A percentile compares a stretch with the other conserved stretches of the same genome.
Conservation (phyloP, 2,888 invertebrate species). For the Carcina quercana region DNA sequence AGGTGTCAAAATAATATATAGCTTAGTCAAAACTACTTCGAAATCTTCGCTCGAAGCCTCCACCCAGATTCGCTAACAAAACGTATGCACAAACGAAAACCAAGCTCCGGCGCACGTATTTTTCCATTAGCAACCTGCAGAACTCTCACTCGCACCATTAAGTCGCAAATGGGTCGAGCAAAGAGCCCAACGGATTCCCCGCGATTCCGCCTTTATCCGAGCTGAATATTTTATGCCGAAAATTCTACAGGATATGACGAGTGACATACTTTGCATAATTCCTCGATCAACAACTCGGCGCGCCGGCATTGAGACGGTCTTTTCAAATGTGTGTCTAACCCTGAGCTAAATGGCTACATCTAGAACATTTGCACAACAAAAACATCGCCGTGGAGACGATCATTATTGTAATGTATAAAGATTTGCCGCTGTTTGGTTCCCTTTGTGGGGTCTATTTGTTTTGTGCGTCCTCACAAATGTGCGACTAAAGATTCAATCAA, state of each 20-base stretch:
- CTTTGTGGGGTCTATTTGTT: not conserved
- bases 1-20: no score
- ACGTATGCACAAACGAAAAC: not conserved
- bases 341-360: slow-evolving; percentile 35
- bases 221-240: slow-evolving; percentile 28
- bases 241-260: slow-evolving; percentile 31
- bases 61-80: no score
- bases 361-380: slow-evolving; percentile 22
- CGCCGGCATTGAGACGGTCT: slow-evolving; percentile 36
- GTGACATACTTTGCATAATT: slow-evolving; percentile 39
- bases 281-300: slow-evolving; percentile 35
- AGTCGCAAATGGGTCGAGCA: slow-evolving; percentile 44
- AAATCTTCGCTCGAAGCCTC: no score
- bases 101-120: slow-evolving; percentile 25
- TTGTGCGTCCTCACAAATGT: no score
- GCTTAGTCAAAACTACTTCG: no score
- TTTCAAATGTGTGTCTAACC: slow-evolving; percentile 35
- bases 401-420: no score
- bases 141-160: slow-evolving; percentile 43
- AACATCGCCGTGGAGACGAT: no score
- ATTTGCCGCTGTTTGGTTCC: no score
- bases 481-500: no score
- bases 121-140: slow-evolving; percentile 44
- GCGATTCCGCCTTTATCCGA: slow-evolving; percentile 33
- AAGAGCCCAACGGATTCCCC: slow-evolving; percentile 32